Evolutionary conservation across 2,888 invertebrate genomes (phyloP), one percentile per base, ranked within the genome.

Genomic region (Stramonita haemastoma): DNA sequence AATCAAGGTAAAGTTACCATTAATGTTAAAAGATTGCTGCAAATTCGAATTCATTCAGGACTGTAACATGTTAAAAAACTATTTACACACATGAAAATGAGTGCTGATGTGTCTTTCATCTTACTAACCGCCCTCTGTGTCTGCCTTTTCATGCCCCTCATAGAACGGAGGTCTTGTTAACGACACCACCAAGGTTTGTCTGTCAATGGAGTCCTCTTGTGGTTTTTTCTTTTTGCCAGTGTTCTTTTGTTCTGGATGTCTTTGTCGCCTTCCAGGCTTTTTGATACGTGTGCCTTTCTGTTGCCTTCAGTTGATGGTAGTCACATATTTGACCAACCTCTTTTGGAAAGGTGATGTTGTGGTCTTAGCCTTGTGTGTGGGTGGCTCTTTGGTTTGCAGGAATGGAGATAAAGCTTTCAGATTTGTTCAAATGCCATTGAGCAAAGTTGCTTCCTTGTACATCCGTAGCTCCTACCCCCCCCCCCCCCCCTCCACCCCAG

Each of bases 111-210:
- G 56, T 85, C 66, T 66, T 86, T 19, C 34, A 81, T 81, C 81
- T 57, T 85, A 86, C 86, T 86, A 86, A 86, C 86, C 86, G 11
- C 34, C n/a, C 84, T 85, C 57, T 85, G 56, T 86, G 57, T 87
- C 77, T 83, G 79, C 77, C 73, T 86, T 88, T 86, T 88, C 87
- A 87, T 89, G 84, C 87, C 84, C 73, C 86, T 89, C 86, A 91
- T 93, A 95, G 95, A 93, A 93, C 92, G 95, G 95, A 92, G 94
- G 95, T 90, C 92, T 96, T 86, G 95, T 96, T 87, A 96, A 96
- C 94, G 95, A 96, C 90, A 96, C 95, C 36, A 96, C 96, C 88
- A 96, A 96, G 96, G 96, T 96, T 95, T 93, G 95, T 95, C 91
- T 81, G 60, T 57, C 34, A 66, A 29, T 60, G 66, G 29, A 86